Percentiles rank a stretch among this genome's conserved stretches.
These are phyloP conservation scores for Anisognathus igniventris DNA, from an alignment of 2,797 vertebrate genomes.

Conservation along the genomic window DNA sequence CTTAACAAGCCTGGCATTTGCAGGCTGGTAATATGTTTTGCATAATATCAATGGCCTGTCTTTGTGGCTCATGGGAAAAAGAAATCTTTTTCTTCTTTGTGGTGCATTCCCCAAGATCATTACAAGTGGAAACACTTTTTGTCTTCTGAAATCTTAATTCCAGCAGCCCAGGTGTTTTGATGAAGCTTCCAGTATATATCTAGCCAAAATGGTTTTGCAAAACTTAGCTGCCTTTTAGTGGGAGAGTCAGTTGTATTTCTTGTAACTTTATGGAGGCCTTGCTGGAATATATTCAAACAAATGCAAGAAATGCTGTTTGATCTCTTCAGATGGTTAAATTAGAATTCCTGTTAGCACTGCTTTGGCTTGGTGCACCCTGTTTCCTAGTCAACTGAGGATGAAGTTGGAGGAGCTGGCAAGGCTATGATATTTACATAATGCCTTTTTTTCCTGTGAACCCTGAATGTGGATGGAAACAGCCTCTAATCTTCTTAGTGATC, in stretches of 20 bases:
- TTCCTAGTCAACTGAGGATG: slow-evolving; percentile 42
- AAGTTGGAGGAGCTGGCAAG: slow-evolving; percentile 50
- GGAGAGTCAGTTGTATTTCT: not conserved
- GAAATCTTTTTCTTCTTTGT: not conserved
- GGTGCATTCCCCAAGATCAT: not conserved
- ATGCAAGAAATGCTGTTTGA: slow-evolving; percentile 25
- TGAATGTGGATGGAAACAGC: slow-evolving; percentile 50
- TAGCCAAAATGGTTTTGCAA: not conserved
- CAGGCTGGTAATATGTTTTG: not conserved
- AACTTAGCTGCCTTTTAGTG: not conserved
- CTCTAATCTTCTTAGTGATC: slow-evolving; percentile 64
- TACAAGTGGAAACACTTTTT: slow-evolving; percentile 12
- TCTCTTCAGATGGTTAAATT: slow-evolving; percentile 18
- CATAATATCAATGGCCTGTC: slow-evolving; percentile 26
- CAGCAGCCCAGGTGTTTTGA: not conserved
- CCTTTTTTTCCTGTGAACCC: slow-evolving; percentile 34
- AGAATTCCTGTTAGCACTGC: slow-evolving; percentile 7
- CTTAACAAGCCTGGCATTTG: not conserved
- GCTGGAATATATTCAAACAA: not conserved
- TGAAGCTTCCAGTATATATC: not conserved
- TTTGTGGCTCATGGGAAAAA: slow-evolving; percentile 28
- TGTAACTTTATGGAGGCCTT: not conserved
- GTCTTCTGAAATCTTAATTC: slow-evolving; percentile 15
- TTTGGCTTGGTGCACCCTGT: slow-evolving; percentile 3
- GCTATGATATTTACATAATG: slow-evolving; percentile 55